Evolutionary conservation across 2,797 vertebrate genomes (phyloP).

Genomic region (Takifugu ocellatus): DNA sequence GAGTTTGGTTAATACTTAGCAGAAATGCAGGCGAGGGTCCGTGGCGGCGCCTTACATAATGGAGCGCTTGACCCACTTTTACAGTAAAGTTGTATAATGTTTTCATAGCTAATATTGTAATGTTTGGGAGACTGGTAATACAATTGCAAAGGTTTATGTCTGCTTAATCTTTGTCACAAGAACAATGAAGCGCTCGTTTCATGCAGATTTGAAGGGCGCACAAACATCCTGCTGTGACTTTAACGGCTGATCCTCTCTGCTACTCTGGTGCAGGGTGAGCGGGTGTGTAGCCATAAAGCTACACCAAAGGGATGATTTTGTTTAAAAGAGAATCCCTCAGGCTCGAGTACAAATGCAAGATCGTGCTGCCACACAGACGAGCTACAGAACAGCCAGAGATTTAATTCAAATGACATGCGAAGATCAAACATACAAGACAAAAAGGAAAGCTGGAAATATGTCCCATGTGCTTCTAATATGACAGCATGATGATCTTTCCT

Average conservation of each 20-base stretch:
- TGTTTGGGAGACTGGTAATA: no score
- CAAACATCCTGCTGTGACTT: no score
- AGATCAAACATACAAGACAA: slow-evolving; percentile 14
- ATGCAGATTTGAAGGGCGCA: no score
- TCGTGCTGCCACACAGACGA: not conserved
- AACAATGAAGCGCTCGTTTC: not conserved
- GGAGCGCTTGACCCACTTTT: no score
- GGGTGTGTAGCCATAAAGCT: not conserved
- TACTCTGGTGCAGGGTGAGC: no score
- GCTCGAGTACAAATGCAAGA: slow-evolving; percentile 4
- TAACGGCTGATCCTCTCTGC: no score
- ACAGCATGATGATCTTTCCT: not conserved
- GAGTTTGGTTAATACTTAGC: slow-evolving; percentile 33
- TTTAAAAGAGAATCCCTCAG: slow-evolving; percentile 3
- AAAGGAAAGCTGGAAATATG: slow-evolving; percentile 6
- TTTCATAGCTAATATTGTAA: no score
- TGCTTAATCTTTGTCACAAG: not conserved
- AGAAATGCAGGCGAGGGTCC: slow-evolving; percentile 37
- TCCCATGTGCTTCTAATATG: slow-evolving; percentile 13
- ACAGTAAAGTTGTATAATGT: no score
- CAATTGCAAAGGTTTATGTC: no score
- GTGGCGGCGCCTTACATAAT: slow-evolving; percentile 12
- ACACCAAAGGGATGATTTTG: not conserved
- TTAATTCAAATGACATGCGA: slow-evolving; percentile 10
- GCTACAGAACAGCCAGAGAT: slow-evolving; percentile 6